Percentiles rank a stretch among this genome's conserved stretches.
Conservation (phyloP, 2,797 vertebrate genomes). For the Gambusia yucatana region DNA sequence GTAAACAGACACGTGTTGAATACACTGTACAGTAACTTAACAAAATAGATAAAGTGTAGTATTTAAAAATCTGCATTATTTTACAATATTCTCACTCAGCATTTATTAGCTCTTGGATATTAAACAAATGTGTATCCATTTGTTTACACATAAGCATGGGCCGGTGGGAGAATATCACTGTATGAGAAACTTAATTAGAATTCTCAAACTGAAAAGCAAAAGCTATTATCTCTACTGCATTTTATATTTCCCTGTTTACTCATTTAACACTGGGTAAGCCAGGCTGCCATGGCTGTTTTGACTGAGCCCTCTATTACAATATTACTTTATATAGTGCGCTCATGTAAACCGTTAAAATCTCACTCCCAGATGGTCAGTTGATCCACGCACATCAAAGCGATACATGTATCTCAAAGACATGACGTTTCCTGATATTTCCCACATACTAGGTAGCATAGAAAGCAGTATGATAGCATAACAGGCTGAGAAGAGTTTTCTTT, state of each 20-base stretch:
- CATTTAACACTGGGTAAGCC: background rate
- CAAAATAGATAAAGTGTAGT: constrained; percentile 7
- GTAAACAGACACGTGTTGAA: background rate
- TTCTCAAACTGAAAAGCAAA: background rate
- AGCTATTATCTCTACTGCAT: background rate
- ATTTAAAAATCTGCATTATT: background rate
- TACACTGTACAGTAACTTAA: background rate
- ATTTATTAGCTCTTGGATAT: constrained; percentile 7
- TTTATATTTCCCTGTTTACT: background rate
- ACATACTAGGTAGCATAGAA: background rate
- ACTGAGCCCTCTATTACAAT: background rate
- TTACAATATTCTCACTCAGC: background rate
- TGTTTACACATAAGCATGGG: background rate
- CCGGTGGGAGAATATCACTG: background rate
- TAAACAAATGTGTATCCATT: constrained; percentile 17
- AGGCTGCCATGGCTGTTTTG: background rate
- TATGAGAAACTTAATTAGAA: background rate
- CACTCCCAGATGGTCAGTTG: no score
- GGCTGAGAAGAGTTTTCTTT: background rate
- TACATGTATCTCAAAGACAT: background rate
- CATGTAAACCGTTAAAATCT: no score
- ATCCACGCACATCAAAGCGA: background rate
- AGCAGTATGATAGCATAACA: background rate
- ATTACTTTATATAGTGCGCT: background rate
- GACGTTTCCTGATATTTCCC: background rate